These are phyloP conservation scores for Trididemnum clinides DNA, from an alignment of 23 tunicate species.

Conservation along the genomic window DNA sequence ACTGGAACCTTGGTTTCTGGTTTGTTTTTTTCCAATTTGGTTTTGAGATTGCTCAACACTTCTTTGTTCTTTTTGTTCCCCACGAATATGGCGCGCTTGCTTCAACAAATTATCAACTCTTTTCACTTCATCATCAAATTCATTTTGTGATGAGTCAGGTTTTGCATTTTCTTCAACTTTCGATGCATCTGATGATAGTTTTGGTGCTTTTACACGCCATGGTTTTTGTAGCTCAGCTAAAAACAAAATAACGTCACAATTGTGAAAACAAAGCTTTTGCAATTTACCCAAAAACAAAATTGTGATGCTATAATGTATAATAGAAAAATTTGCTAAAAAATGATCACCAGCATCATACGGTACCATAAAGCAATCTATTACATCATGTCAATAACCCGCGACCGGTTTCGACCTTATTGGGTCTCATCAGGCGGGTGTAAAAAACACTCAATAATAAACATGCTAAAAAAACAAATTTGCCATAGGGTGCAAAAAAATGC, in stretches of 20 bases:
- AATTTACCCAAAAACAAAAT: too few relatives aligned
- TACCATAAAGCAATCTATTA: too few relatives aligned
- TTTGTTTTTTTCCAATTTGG: background rate
- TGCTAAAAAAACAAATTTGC: too few relatives aligned
- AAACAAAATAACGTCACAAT: background rate
- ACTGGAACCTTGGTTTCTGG: too few relatives aligned
- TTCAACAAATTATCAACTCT: background rate
- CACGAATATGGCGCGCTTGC: slow-evolving; percentile 1
- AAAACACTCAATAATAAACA: too few relatives aligned
- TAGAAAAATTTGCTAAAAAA: too few relatives aligned
- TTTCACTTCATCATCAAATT: background rate
- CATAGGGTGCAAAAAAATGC: too few relatives aligned
- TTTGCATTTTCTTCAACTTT: background rate
- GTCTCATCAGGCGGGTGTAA: too few relatives aligned
- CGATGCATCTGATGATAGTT: background rate
- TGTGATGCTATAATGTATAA: too few relatives aligned
- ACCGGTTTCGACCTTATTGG: too few relatives aligned
- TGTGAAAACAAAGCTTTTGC: background rate
- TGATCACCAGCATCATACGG: too few relatives aligned
- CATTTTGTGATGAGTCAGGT: background rate
- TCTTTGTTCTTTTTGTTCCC: background rate
- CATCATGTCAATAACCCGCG: too few relatives aligned
- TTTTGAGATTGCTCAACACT: background rate
- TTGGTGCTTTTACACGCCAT: background rate
- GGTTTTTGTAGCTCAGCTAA: slow-evolving; percentile 7